Evolutionary conservation across 2,797 vertebrate species (phyloP).

Genomic region (Notoglanidium macrostoma): DNA sequence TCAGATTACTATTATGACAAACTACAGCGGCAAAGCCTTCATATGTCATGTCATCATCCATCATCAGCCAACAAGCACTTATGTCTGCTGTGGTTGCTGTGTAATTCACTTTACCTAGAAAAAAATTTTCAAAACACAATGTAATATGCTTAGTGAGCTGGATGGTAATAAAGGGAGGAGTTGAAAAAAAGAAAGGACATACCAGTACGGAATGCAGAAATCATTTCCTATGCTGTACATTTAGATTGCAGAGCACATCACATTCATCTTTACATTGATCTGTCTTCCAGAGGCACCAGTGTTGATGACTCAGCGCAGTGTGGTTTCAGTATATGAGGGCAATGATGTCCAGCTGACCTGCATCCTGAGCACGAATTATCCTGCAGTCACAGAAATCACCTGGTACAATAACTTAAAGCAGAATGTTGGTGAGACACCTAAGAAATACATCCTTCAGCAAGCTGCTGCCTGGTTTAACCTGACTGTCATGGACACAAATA

Average conservation of each 20-base stretch:
- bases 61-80: not conserved
- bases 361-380: constrained; percentile 67
- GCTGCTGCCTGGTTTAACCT: constrained; percentile 79
- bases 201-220: not conserved
- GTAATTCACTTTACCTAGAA: constrained; percentile 5
- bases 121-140: not conserved
- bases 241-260: not conserved
- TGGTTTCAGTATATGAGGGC: constrained; percentile 82
- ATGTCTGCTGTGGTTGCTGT: not conserved
- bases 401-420: constrained; percentile 81
- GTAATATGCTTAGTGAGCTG: not conserved
- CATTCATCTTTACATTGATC: not conserved
- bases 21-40: constrained; percentile 76
- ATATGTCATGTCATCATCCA: constrained; percentile 69
- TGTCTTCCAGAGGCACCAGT: constrained; percentile 76
- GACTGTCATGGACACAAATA: constrained; percentile 76
- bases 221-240: not conserved
- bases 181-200: not conserved
- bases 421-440: constrained; percentile 66
- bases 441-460: constrained; percentile 76
- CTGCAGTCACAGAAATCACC: constrained; percentile 68
- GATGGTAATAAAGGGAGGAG: not conserved
- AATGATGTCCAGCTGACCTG: constrained; percentile 81
- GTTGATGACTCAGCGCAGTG: constrained; percentile 73
- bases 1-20: constrained; percentile 22